A percentile compares a stretch with the other conserved stretches of the same genome.
Conservation (phyloP, 2,797 vertebrate genomes). For the Tokudaia muenninki region DNA sequence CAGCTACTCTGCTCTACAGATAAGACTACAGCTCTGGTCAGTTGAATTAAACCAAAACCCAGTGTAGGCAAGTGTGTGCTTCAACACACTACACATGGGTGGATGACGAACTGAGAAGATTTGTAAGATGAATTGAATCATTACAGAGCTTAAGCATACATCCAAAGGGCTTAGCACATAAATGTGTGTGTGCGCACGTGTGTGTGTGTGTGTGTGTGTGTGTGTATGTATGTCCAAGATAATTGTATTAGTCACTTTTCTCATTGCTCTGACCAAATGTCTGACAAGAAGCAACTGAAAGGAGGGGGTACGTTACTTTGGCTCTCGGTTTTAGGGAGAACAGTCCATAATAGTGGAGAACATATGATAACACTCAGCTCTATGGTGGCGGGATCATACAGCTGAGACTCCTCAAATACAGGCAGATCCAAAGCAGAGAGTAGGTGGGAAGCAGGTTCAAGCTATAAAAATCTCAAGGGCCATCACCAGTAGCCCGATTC, state of each 20-base stretch:
- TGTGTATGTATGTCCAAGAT: not conserved
- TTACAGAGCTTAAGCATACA: not conserved
- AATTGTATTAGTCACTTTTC: not conserved
- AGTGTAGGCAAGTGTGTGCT: not conserved
- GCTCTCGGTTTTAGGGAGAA: not conserved
- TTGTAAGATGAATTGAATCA: not conserved
- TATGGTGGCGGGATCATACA: not conserved
- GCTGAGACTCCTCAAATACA: not conserved
- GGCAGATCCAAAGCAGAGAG: not conserved
- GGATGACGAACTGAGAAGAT: accelerated
- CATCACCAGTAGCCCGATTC: not conserved
- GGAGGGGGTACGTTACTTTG: not conserved
- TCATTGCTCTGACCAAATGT: not conserved
- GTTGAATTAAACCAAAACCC: not conserved
- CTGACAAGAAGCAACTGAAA: not conserved
- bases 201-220: not conserved
- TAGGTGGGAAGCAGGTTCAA: not conserved
- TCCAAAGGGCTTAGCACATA: not conserved
- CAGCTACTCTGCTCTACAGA: not conserved
- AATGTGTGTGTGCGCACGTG: not conserved
- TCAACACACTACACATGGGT: too few relatives aligned
- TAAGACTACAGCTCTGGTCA: not conserved
- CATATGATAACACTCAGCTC: not conserved
- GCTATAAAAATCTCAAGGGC: not conserved
- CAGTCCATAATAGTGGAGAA: not conserved